Evolutionary conservation across 2,113 vertebrate genomes (phyloP).

Genomic region (Tenrec ecaudatus): DNA sequence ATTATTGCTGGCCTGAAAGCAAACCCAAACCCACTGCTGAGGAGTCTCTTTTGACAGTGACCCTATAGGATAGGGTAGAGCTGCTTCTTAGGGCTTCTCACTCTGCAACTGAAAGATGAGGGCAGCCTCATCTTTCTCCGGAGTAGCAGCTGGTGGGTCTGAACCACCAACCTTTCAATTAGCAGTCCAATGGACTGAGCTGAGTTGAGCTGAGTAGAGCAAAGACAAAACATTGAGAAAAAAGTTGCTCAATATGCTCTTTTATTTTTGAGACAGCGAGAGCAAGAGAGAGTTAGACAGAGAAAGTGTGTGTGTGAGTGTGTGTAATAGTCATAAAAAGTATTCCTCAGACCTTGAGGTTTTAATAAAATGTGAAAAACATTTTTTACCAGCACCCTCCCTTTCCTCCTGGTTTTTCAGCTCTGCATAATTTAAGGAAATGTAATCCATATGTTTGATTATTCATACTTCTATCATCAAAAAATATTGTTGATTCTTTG

Average conservation of each 20-base stretch:
- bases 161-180: too few relatives aligned
- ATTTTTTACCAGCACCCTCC: constrained; percentile 55
- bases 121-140: too few relatives aligned
- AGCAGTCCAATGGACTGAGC: too few relatives aligned
- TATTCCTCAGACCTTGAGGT: constrained; percentile 73
- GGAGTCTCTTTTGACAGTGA: too few relatives aligned
- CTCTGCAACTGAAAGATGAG: too few relatives aligned
- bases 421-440: constrained; percentile 76
- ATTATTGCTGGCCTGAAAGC: not conserved
- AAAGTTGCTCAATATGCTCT: not conserved
- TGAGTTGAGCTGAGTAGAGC: not conserved
- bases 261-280: constrained; percentile 18
- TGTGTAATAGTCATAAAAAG: constrained; percentile 57
- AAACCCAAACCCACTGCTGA: too few relatives aligned
- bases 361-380: constrained; percentile 79
- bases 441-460: constrained; percentile 78
- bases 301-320: not conserved
- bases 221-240: constrained; percentile 20
- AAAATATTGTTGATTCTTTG: constrained; percentile 71
- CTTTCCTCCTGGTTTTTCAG: constrained; percentile 66
- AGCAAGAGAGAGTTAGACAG: not conserved
- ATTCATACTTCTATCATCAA: constrained; percentile 82
- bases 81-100: too few relatives aligned
- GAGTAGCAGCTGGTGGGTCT: too few relatives aligned
- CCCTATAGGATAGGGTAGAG: too few relatives aligned